Base-by-base conservation (phyloP, 1,140 invertebrate species). In the Elymnias hypermnestra region DNA sequence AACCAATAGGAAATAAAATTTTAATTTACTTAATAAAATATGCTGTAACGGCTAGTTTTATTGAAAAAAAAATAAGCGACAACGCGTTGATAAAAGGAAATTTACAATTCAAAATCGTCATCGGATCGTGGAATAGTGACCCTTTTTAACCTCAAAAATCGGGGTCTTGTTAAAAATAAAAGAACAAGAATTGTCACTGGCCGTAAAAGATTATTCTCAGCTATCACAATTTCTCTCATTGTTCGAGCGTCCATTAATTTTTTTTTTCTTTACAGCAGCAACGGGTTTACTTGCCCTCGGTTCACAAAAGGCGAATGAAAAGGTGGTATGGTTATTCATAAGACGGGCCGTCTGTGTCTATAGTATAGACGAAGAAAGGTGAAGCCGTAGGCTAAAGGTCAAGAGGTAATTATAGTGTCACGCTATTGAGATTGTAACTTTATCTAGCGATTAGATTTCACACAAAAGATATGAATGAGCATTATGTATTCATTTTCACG, bases 171-270 rank as follows among this genome's bases (percentile, higher is more conserved):
- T 45, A 66, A 72, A 66, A 73, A 66, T 74, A 67, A 51, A 72
- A 62, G 57, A 71, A 66, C 64, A 42, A 67, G 71, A 67, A 72
- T 70, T 54, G 66, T 68, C 62, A 57, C 51, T 56, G 72, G 64
- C 56, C 56, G 55, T 64, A 67, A 79, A 77, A 84, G 75, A 79
- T 78, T 76, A 78, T 76, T 79, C 72, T 74, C 75, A 72, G 77
- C 81, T 82, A 84, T 82, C 72, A 82, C 74, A 79, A 84, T 84
- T 82, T 83, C 81, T 70, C 61, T 54, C 51, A 73, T 84, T 84
- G 77, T 83, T 54, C 49, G 60, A 60, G 68, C 59, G 60, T 64
- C 67, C 81, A 82, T 79, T 79, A 79, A 79, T 72, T 69, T 69
- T 77, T 82, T 72, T 67, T 70, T 72, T 70, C 22, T 28, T 53